These are phyloP conservation scores for Polyodon spathula DNA, from an alignment of 2,113 vertebrate species.

Conservation along the genomic window DNA sequence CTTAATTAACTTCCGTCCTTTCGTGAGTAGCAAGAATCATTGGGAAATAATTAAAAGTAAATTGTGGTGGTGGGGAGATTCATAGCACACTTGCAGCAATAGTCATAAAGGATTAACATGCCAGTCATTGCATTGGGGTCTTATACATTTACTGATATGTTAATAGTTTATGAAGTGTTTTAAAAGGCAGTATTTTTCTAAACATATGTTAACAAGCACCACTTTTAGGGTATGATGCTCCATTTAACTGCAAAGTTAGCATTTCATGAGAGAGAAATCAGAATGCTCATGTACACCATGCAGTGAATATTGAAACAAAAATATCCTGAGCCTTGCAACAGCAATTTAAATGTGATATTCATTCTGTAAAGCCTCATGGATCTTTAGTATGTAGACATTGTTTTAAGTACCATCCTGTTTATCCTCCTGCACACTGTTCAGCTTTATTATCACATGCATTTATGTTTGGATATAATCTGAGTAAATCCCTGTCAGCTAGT, in stretches of 20 bases:
- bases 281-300: slow-evolving; percentile 32
- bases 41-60: slow-evolving; percentile 23
- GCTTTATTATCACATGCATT: too few relatives aligned
- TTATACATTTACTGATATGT: too few relatives aligned
- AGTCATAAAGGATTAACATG: too few relatives aligned
- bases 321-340: slow-evolving; percentile 30
- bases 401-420: too few relatives aligned
- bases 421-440: too few relatives aligned
- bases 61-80: slow-evolving; percentile 11
- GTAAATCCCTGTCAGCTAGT: too few relatives aligned
- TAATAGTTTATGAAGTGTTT: too few relatives aligned
- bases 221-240: slow-evolving; percentile 18
- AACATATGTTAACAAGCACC: slow-evolving; percentile 20
- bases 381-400: too few relatives aligned
- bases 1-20: slow-evolving; percentile 20
- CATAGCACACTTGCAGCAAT: slow-evolving; percentile 20
- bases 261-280: slow-evolving; percentile 42
- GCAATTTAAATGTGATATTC: slow-evolving; percentile 13
- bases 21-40: slow-evolving; percentile 17
- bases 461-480: too few relatives aligned
- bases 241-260: slow-evolving; percentile 41
- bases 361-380: too few relatives aligned
- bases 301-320: slow-evolving; percentile 33
- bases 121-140: too few relatives aligned
- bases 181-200: too few relatives aligned